A percentile compares a stretch with the other conserved stretches of the same genome.
These are phyloP conservation scores for Tanytarsus gracilentus DNA, from an alignment of 2,888 invertebrate species.

Conservation along the genomic window DNA sequence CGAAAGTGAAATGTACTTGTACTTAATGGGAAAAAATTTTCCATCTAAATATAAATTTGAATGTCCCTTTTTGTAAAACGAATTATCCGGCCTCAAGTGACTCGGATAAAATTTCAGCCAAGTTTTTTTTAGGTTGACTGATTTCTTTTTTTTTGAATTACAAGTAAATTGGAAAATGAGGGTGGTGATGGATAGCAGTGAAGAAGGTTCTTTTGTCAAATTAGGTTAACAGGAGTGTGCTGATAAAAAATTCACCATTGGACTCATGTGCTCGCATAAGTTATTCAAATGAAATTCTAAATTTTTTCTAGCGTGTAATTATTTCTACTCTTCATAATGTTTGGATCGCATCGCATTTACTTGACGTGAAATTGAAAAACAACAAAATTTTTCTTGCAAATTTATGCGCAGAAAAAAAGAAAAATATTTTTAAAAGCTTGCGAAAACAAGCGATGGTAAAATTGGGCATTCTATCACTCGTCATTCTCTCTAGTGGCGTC, in stretches of 20 bases:
- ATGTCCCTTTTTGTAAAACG: background rate
- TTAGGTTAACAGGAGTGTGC: background rate
- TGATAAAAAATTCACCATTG: background rate
- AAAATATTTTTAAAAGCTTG: background rate
- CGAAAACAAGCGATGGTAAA: background rate
- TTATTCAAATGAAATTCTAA: conserved; percentile 17
- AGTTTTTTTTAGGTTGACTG: conserved; percentile 1
- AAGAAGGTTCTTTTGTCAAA: too few relatives aligned
- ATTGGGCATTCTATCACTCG: too few relatives aligned
- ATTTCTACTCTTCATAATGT: conserved; percentile 15
- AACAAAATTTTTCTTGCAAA: conserved; percentile 1
- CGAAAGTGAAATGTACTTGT: background rate
- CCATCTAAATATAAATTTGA: background rate
- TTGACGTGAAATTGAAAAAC: background rate
- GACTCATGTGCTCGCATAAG: background rate
- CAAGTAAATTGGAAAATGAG: background rate
- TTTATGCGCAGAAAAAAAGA: background rate
- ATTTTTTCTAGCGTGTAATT: conserved; percentile 28
- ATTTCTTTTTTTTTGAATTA: background rate
- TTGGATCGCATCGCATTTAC: background rate
- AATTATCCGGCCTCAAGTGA: too few relatives aligned
- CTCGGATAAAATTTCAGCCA: background rate
- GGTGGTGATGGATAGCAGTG: too few relatives aligned
- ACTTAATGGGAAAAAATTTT: background rate
- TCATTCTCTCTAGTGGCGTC: too few relatives aligned